These are phyloP conservation scores for Drosophila lacicola DNA, from an alignment of 2,888 invertebrate genomes.

Conservation along the genomic window DNA sequence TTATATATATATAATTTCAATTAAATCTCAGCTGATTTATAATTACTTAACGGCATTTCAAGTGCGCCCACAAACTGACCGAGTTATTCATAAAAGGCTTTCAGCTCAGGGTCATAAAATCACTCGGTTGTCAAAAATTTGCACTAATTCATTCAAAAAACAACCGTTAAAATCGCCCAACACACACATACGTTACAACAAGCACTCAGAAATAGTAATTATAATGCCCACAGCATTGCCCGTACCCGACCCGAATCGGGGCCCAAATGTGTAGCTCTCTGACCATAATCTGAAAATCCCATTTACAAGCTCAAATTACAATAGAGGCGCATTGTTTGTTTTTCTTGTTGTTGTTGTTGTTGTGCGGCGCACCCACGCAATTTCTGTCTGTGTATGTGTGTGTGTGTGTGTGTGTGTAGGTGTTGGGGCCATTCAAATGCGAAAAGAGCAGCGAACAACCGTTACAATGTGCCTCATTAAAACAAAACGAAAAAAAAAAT, in stretches of 20 bases:
- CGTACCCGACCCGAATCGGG: slow-evolving; percentile 27
- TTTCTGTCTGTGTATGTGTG: slow-evolving; percentile 17
- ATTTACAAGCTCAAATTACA: slow-evolving; percentile 74
- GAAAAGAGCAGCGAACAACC: slow-evolving; percentile 75
- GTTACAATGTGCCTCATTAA: slow-evolving; percentile 76
- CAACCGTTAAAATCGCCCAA: slow-evolving; percentile 64
- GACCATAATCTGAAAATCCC: slow-evolving; percentile 60
- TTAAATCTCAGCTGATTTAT: slow-evolving; percentile 16
- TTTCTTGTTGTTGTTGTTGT: slow-evolving; percentile 25
- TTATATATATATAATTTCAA: background rate
- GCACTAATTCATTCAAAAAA: slow-evolving; percentile 73
- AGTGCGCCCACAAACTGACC: slow-evolving; percentile 49
- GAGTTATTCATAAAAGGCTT: slow-evolving; percentile 26
- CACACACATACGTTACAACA: slow-evolving; percentile 13
- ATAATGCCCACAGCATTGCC: slow-evolving; percentile 59
- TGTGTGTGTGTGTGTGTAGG: slow-evolving; percentile 23
- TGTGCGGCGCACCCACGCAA: slow-evolving; percentile 66
- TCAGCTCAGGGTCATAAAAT: slow-evolving; percentile 62
- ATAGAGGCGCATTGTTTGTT: slow-evolving; percentile 69
- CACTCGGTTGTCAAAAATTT: slow-evolving; percentile 74
- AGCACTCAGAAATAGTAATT: slow-evolving; percentile 47
- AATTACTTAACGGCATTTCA: slow-evolving; percentile 43
- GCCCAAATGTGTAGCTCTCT: slow-evolving; percentile 44
- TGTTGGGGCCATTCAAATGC: slow-evolving; percentile 72
- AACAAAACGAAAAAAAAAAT: slow-evolving; percentile 37